Conservation (phyloP, 2,797 vertebrate genomes). For the Silurus aristotelis region DNA sequence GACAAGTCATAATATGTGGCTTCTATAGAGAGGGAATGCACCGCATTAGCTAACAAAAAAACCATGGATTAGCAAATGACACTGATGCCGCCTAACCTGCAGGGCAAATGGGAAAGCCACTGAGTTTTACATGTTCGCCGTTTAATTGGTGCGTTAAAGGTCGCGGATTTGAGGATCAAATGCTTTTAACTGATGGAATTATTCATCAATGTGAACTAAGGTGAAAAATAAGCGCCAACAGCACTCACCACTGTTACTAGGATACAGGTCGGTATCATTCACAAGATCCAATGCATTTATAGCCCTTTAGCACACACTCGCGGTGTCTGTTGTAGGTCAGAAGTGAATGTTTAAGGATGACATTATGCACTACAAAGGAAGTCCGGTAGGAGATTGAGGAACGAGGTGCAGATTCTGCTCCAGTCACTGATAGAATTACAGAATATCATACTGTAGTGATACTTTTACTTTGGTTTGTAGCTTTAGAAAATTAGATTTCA, state of each 20-base stretch:
- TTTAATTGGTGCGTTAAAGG: background rate
- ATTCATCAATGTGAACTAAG: background rate
- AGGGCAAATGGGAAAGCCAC: slow-evolving; percentile 23
- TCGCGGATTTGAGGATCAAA: background rate
- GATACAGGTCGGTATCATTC: slow-evolving; percentile 62
- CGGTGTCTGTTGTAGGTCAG: background rate
- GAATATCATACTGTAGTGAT: background rate
- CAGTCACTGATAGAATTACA: background rate
- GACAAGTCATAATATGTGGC: slow-evolving; percentile 32
- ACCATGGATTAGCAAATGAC: slow-evolving; percentile 12
- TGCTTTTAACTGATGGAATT: background rate
- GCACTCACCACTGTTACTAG: slow-evolving; percentile 61
- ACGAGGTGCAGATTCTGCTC: background rate
- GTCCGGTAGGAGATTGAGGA: background rate
- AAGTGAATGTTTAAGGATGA: background rate
- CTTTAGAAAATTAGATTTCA: background rate
- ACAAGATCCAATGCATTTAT: slow-evolving; percentile 29
- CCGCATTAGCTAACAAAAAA: slow-evolving; percentile 28
- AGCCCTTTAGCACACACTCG: background rate
- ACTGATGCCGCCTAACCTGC: slow-evolving; percentile 11
- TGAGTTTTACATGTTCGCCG: background rate
- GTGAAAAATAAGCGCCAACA: background rate
- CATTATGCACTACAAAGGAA: background rate
- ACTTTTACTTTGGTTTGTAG: too few species aligned
- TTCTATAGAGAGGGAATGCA: slow-evolving; percentile 35